Evolutionary conservation across 2,888 invertebrate species (phyloP).

Genomic region (Limnephilus rhombicus): DNA sequence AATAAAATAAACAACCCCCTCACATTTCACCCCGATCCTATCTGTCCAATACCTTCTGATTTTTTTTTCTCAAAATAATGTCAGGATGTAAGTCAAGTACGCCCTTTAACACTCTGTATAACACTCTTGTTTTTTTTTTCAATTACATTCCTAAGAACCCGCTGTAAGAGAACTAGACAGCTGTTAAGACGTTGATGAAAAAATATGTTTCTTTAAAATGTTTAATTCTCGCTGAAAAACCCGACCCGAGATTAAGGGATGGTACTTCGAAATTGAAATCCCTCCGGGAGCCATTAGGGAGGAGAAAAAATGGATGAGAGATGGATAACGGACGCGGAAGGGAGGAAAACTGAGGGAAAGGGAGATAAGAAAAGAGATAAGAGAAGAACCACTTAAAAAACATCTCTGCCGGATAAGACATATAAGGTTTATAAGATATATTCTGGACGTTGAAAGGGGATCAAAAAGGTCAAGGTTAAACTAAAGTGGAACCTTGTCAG

Average conservation of each 20-base stretch:
- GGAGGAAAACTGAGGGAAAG: background rate
- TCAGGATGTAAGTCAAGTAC: no score
- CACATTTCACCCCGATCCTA: no score
- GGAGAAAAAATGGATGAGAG: conserved; percentile 24
- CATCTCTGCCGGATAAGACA: conserved; percentile 5
- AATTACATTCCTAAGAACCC: background rate
- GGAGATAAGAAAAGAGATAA: conserved; percentile 29
- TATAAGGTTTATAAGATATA: background rate
- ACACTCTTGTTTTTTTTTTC: background rate
- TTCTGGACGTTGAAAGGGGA: background rate
- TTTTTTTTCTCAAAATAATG: no score
- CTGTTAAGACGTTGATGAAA: background rate
- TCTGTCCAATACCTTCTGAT: no score
- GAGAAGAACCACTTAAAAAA: conserved; percentile 38
- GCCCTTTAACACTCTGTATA: background rate
- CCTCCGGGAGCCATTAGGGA: conserved; percentile 30
- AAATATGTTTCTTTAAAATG: background rate
- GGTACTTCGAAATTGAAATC: conserved; percentile 18
- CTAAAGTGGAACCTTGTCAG: background rate
- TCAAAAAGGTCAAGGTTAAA: conserved; percentile 10
- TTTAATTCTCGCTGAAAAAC: conserved; percentile 8
- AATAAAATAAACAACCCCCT: no score
- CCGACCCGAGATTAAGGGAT: conserved; percentile 21
- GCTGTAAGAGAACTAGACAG: background rate
- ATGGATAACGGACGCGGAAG: conserved; percentile 27